A percentile compares a stretch with the other conserved stretches of the same genome.
Evolutionary conservation across 2,888 invertebrate species (phyloP).

Genomic region (Xiphydria camelus): DNA sequence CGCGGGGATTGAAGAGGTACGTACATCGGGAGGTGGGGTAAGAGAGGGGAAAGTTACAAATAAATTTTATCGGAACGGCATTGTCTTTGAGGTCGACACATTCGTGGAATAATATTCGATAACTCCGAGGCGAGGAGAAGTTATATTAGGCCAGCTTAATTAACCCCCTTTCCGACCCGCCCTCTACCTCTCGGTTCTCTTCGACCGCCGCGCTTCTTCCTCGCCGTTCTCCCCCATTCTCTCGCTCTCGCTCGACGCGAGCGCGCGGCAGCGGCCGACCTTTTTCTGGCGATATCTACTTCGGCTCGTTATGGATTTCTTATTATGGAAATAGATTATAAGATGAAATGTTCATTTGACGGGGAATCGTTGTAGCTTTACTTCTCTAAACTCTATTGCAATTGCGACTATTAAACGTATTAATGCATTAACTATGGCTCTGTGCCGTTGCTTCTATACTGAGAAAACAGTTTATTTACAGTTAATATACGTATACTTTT

Average conservation of each 20-base stretch:
- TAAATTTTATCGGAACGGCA: slow-evolving; percentile 50
- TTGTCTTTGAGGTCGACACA: slow-evolving; percentile 51
- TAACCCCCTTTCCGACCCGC: slow-evolving; percentile 40
- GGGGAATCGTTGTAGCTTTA: too few relatives aligned
- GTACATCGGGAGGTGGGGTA: too few relatives aligned
- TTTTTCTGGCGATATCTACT: slow-evolving; percentile 28
- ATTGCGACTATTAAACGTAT: too few relatives aligned
- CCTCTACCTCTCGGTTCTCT: slow-evolving; percentile 31
- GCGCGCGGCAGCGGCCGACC: slow-evolving; percentile 21
- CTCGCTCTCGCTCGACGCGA: slow-evolving; percentile 3
- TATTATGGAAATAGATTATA: slow-evolving; percentile 44
- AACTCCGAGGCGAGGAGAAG: slow-evolving; percentile 44
- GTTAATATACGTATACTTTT: too few relatives aligned
- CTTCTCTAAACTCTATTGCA: too few relatives aligned
- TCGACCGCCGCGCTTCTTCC: slow-evolving; percentile 28
- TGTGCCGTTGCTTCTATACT: too few relatives aligned
- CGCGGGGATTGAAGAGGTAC: too few relatives aligned
- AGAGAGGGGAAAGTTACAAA: too few relatives aligned
- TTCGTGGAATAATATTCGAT: slow-evolving; percentile 51
- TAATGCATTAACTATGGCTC: too few relatives aligned
- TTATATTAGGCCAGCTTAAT: slow-evolving; percentile 51
- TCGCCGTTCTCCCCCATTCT: slow-evolving; percentile 6
- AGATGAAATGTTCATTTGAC: slow-evolving; percentile 46
- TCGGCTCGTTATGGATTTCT: slow-evolving; percentile 46
- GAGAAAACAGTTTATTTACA: too few relatives aligned